phyloP scores from a whole-genome alignment of 2,888 invertebrate species.

The Kuschelorhynchus macadamiae region DNA sequence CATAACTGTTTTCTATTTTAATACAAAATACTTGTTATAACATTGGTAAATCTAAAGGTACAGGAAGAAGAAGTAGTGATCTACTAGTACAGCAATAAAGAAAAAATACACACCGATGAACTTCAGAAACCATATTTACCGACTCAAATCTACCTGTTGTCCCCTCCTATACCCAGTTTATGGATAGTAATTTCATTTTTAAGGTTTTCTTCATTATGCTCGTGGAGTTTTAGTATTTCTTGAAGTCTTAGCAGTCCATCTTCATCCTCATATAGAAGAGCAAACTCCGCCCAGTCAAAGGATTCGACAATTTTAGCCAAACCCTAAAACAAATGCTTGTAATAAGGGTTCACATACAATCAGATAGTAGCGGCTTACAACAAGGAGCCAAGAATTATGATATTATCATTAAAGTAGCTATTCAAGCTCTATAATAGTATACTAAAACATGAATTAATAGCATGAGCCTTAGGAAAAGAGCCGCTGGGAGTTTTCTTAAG shows the following conservation, averaged over 20 bases:
- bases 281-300: conserved; percentile 82
- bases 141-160: conserved; percentile 55
- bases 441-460: no score
- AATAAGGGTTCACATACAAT: not conserved
- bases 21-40: no score
- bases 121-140: conserved; percentile 14
- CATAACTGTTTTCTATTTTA: no score
- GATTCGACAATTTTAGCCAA: conserved; percentile 77
- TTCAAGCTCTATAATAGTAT: no score
- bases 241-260: conserved; percentile 83
- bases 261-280: conserved; percentile 83
- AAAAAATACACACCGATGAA: not conserved
- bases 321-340: conserved; percentile 63
- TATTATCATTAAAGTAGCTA: no score
- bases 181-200: conserved; percentile 55
- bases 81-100: not conserved
- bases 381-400: no score
- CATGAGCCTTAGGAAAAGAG: no score
- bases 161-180: conserved; percentile 56
- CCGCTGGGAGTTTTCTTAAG: no score
- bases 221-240: conserved; percentile 78
- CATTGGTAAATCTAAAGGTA: no score
- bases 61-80: not conserved
- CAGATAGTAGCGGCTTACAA: not conserved
- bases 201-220: conserved; percentile 49